A percentile compares a stretch with the other conserved stretches of the same genome.
Conservation (phyloP, 2,113 vertebrate genomes). For the Semnornis frantzii region DNA sequence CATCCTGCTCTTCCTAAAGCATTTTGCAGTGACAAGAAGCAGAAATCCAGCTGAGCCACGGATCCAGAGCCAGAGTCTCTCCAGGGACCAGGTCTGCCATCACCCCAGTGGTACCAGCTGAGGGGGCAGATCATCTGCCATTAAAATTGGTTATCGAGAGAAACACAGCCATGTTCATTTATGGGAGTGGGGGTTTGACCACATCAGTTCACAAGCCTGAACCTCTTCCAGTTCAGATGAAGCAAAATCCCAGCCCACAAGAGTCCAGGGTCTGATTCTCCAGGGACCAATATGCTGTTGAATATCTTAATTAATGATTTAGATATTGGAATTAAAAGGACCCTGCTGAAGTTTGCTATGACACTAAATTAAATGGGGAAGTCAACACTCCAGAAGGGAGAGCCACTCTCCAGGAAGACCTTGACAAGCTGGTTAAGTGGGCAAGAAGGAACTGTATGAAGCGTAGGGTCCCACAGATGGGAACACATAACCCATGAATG, state of each 20-base stretch:
- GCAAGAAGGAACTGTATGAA: no score
- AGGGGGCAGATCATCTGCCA: neutral
- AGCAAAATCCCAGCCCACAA: neutral
- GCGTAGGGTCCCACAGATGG: no score
- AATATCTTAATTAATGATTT: no score
- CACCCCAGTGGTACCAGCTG: accelerated
- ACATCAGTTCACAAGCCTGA: neutral
- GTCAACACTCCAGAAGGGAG: no score
- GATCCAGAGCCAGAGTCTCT: neutral
- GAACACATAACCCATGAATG: no score
- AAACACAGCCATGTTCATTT: accelerated
- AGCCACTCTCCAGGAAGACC: no score
- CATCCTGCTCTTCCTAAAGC: neutral
- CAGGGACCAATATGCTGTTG: no score
- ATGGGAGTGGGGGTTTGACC: neutral
- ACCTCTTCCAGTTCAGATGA: neutral
- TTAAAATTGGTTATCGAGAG: neutral
- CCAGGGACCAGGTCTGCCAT: neutral
- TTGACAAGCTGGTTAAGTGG: no score
- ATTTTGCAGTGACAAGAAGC: neutral
- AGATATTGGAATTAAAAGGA: no score
- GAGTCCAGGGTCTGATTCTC: neutral
- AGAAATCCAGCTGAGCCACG: neutral
- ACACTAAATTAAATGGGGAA: no score
- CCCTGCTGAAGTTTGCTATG: no score